phyloP scores from a whole-genome alignment of 2,888 invertebrate species.

The Apamea sordens region DNA sequence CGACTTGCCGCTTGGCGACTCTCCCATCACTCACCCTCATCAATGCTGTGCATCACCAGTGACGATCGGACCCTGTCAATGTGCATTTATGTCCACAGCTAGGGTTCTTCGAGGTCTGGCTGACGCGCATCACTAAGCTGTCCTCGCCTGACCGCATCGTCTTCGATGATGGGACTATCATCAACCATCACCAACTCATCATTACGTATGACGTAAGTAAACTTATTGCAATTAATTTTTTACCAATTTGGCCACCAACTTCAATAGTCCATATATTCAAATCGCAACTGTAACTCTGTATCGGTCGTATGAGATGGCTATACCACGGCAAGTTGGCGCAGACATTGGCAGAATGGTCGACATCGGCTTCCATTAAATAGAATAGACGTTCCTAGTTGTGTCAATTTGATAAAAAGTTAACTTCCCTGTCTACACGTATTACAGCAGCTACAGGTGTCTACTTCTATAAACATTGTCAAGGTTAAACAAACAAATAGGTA shows the following conservation, averaged over 20 bases:
- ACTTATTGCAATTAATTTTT: not conserved
- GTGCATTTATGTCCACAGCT: conserved; percentile 77
- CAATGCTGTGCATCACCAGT: conserved; percentile 20
- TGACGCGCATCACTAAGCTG: conserved; percentile 95
- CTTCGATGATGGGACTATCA: conserved; percentile 96
- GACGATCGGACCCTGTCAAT: conserved; percentile 64
- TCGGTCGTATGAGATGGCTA: not conserved
- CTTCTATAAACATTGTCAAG: not conserved
- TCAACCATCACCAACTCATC: conserved; percentile 95
- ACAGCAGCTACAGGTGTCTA: not conserved
- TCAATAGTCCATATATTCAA: not conserved
- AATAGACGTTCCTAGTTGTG: not conserved
- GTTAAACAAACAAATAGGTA: not conserved
- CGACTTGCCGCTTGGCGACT: conserved; percentile 42
- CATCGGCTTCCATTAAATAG: not conserved
- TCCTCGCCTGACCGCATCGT: conserved; percentile 94
- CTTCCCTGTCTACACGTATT: not conserved
- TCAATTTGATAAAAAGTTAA: not conserved
- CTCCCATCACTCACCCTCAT: conserved; percentile 37
- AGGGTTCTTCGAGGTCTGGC: conserved; percentile 99
- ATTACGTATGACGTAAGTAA: conserved; percentile 94
- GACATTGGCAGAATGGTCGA: not conserved
- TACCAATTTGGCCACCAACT: too few species aligned
- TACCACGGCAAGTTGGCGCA: not conserved
- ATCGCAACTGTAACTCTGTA: too few species aligned